Evolutionary conservation across 2,888 invertebrate species (phyloP).

Genomic region (Sesia bembeciformis): DNA sequence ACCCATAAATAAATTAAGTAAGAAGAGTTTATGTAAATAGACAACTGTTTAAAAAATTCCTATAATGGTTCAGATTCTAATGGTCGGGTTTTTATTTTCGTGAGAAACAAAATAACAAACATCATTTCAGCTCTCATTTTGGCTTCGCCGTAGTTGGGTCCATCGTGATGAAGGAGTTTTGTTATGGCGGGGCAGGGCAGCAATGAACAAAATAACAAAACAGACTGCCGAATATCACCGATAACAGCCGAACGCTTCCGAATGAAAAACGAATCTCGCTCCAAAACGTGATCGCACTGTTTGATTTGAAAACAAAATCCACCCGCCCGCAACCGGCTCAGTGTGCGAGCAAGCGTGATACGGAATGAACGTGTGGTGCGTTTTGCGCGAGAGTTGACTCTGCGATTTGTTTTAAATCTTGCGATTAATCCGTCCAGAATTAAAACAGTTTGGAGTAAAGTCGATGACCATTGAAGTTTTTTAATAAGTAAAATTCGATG

Average conservation of each 20-base stretch:
- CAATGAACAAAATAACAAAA: conserved; percentile 28
- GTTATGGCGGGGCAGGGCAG: conserved; percentile 21
- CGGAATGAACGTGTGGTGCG: conserved; percentile 74
- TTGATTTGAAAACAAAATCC: conserved; percentile 68
- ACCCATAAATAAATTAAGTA: too few species aligned
- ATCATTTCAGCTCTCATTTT: too few species aligned
- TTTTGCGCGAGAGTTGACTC: conserved; percentile 73
- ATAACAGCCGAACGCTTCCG: conserved; percentile 36
- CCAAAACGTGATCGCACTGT: conserved; percentile 64
- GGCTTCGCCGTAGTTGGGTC: too few species aligned
- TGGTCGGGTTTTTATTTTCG: too few species aligned
- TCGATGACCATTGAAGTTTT: conserved; percentile 47
- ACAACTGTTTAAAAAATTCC: too few species aligned
- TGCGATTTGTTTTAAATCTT: conserved; percentile 59
- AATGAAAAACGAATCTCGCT: conserved; percentile 57
- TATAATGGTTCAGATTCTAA: too few species aligned
- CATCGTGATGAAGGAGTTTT: conserved; percentile 2
- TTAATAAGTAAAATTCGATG: conserved; percentile 42
- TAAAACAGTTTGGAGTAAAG: conserved; percentile 61
- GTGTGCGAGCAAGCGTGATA: conserved; percentile 75
- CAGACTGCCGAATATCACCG: conserved; percentile 46
- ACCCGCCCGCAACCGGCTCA: conserved; percentile 46
- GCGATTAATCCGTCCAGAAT: conserved; percentile 67
- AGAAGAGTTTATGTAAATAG: too few species aligned
- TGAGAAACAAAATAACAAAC: too few species aligned